Evolutionary conservation across 2,888 invertebrate species (phyloP).

Genomic region (Dendrolimus pini): DNA sequence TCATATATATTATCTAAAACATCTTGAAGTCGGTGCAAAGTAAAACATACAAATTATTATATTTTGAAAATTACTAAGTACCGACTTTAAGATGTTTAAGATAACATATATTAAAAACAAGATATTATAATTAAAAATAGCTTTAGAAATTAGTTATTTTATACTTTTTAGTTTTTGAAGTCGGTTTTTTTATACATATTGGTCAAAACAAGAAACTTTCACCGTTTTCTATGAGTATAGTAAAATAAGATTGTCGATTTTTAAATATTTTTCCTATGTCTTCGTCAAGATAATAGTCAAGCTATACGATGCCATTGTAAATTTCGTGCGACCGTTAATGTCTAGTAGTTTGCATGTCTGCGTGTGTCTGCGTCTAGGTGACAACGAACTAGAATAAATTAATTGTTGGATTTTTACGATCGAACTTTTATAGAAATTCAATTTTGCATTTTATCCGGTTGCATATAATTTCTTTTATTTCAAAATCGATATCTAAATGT

Average conservation of each 20-base stretch:
- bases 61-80: too few species aligned
- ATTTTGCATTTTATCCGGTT: neutral
- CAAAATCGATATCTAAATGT: neutral
- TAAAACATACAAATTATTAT: too few species aligned
- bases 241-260: constrained; percentile 19
- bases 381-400: constrained; percentile 64
- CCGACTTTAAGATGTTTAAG: too few species aligned
- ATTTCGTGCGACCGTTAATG: constrained; percentile 38
- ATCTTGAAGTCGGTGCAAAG: too few species aligned
- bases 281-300: constrained; percentile 36
- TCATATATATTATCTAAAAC: too few species aligned
- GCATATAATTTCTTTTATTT: neutral
- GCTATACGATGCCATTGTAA: constrained; percentile 49
- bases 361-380: constrained; percentile 50
- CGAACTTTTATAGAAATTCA: neutral
- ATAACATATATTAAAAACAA: too few species aligned
- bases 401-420: constrained; percentile 47
- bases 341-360: constrained; percentile 47
- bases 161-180: too few species aligned
- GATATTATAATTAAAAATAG: too few species aligned
- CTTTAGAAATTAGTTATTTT: too few species aligned
- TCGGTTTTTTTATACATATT: too few species aligned
- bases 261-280: constrained; percentile 36
- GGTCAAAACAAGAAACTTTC: too few species aligned
- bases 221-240: neutral